Conservation (phyloP, 2,797 vertebrate genomes). For the Amblyraja radiata region DNA sequence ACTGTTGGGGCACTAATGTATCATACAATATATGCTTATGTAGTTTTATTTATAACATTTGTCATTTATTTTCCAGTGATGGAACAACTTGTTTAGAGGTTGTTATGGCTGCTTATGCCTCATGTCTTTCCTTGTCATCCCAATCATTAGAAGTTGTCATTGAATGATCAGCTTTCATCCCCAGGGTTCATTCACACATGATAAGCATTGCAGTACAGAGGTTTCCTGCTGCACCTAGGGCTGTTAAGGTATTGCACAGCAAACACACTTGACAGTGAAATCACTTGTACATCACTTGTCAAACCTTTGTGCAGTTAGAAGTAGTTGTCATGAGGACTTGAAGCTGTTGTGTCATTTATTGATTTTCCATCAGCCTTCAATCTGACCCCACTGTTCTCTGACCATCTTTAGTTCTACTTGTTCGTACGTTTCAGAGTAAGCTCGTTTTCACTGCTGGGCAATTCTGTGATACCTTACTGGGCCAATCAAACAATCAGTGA, state of each 20-base stretch:
- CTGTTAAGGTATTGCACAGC: too few relatives aligned
- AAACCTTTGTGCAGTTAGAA: not conserved
- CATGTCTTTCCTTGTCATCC: not conserved
- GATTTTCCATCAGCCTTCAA: not conserved
- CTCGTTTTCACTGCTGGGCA: not conserved
- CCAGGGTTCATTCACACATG: not conserved
- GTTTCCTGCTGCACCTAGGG: not conserved
- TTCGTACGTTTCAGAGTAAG: not conserved
- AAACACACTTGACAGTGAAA: not conserved
- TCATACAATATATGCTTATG: not conserved
- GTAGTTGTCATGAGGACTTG: not conserved
- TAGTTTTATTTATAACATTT: not conserved
- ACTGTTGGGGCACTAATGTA: not conserved
- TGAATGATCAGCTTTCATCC: not conserved
- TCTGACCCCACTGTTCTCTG: not conserved
- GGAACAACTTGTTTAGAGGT: not conserved
- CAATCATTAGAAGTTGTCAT: not conserved
- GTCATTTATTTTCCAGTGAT: not conserved
- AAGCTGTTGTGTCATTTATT: not conserved
- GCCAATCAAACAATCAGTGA: not conserved
- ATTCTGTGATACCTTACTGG: not conserved
- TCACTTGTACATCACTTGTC: not conserved
- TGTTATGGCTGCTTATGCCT: not conserved
- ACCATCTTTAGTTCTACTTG: not conserved
- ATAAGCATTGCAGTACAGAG: not conserved